phyloP scores from a whole-genome alignment of 2,113 vertebrate species.

The Tympanuchus pallidicinctus region DNA sequence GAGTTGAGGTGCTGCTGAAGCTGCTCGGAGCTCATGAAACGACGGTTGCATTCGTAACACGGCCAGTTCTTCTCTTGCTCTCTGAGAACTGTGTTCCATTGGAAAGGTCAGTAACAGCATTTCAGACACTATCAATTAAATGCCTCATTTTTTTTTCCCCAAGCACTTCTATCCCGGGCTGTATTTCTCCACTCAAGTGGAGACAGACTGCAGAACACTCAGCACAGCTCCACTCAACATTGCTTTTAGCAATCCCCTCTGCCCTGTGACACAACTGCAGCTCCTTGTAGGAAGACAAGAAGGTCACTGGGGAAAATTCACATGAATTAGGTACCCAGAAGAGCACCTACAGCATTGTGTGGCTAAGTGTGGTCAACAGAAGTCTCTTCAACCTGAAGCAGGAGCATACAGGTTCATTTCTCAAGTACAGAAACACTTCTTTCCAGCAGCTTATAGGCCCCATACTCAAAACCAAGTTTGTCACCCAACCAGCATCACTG shows the following conservation, averaged over 20 bases:
- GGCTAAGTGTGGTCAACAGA: background rate
- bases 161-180: background rate
- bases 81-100: conserved; percentile 80
- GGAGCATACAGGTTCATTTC: background rate
- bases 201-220: background rate
- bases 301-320: background rate
- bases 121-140: background rate
- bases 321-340: background rate
- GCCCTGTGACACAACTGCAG: background rate
- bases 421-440: background rate
- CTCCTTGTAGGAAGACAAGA: background rate
- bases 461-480: background rate
- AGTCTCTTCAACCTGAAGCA: background rate
- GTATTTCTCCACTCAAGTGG: background rate
- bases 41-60: conserved; percentile 95
- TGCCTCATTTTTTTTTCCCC: background rate
- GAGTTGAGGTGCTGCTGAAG: conserved; percentile 97
- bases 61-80: conserved; percentile 99
- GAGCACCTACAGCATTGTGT: background rate
- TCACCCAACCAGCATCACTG: background rate
- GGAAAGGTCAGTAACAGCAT: background rate
- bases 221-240: background rate
- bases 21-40: conserved; percentile 96
- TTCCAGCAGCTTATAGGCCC: background rate
- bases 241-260: background rate